Evolutionary conservation across 2,888 invertebrate genomes (phyloP).

Genomic region (Agriotes lineatus): DNA sequence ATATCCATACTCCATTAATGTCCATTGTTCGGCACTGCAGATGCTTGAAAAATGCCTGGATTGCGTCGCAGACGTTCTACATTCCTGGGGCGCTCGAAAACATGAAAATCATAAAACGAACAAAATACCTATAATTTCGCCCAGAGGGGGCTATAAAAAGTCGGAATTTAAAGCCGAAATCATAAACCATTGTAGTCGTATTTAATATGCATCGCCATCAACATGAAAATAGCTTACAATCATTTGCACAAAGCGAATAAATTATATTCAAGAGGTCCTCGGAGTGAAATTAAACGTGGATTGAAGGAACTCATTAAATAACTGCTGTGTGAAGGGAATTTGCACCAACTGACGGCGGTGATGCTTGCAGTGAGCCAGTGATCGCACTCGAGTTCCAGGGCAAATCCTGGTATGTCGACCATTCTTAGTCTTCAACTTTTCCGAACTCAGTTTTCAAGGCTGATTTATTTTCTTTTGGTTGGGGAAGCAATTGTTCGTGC

Average conservation of each 20-base stretch:
- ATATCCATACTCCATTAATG: conserved; percentile 2
- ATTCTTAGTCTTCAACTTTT: no score
- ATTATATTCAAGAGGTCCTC: conserved; percentile 34
- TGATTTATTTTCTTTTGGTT: no score
- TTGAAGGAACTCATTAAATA: conserved; percentile 36
- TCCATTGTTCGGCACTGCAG: background rate
- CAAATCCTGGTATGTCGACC: no score
- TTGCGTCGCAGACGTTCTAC: conserved; percentile 1
- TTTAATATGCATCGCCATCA: conserved; percentile 28
- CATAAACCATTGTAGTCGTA: conserved; percentile 27
- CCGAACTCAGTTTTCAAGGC: no score
- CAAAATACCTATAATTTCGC: conserved; percentile 19
- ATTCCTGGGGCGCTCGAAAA: background rate
- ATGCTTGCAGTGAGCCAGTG: background rate
- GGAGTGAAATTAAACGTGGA: conserved; percentile 33
- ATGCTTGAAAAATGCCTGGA: conserved; percentile 6
- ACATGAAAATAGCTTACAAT: conserved; percentile 35
- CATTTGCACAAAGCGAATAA: conserved; percentile 32
- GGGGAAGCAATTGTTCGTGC: no score
- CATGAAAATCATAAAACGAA: conserved; percentile 25
- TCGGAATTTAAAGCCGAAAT: conserved; percentile 8
- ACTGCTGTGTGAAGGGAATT: conserved; percentile 23
- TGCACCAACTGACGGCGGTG: conserved; percentile 19
- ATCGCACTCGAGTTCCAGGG: background rate
- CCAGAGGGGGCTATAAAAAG: conserved; percentile 20